Evolutionary conservation across 2,113 vertebrate species (phyloP).

Genomic region (Hyperopisus bebe): DNA sequence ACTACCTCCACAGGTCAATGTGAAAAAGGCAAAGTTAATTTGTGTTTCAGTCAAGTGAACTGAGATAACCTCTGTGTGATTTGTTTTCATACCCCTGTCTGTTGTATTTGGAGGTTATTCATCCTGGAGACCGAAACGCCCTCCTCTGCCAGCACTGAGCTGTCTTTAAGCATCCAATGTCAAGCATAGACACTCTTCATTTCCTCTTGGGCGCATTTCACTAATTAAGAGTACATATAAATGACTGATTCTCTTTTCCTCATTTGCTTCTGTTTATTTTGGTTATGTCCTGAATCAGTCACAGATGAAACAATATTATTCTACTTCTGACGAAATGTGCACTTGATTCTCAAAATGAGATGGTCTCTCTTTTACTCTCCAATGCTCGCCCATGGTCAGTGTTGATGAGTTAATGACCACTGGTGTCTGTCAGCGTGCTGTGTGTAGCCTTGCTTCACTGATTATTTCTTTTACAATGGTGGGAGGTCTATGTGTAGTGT

Average conservation of each 20-base stretch:
- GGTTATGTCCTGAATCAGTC: neutral
- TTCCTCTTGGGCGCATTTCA: neutral
- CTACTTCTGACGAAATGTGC: neutral
- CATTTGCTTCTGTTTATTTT: neutral
- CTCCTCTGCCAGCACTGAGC: neutral
- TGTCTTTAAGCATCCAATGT: neutral
- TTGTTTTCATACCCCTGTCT: neutral
- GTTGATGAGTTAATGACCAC: neutral
- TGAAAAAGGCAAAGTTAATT: neutral
- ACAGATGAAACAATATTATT: neutral
- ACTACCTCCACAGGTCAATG: neutral
- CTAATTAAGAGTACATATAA: neutral
- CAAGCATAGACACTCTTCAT: neutral
- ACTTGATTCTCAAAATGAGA: neutral
- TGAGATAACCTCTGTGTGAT: neutral
- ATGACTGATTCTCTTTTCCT: neutral
- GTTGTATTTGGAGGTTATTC: neutral
- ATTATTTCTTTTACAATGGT: neutral
- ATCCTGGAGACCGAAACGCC: neutral
- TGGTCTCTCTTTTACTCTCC: neutral
- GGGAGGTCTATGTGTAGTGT: neutral
- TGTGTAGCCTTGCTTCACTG: neutral
- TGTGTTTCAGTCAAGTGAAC: neutral
- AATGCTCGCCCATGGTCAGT: neutral
- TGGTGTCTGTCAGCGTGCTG: neutral